Evolutionary conservation across 1,140 invertebrate genomes (phyloP).

Genomic region (Bombus sibiricus): DNA sequence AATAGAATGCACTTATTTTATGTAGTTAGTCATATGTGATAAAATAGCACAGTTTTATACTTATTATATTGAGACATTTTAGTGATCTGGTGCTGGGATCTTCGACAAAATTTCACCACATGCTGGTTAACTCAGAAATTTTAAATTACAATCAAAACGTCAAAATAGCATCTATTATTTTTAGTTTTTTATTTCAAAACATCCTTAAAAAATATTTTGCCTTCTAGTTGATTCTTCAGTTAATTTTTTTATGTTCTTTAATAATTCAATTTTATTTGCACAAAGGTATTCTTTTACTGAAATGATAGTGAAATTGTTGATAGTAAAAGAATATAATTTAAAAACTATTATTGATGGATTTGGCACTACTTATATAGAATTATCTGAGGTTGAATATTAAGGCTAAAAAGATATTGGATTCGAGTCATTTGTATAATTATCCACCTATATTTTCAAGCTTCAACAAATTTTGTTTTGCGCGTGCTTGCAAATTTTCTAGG

Average conservation of each 20-base stretch:
- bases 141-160: neutral
- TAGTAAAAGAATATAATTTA: neutral
- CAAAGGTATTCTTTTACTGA: neutral
- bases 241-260: no score
- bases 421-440: neutral
- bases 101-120: no score
- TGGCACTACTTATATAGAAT: neutral
- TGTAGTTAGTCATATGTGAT: no score
- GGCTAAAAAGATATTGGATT: neutral
- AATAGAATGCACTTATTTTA: no score
- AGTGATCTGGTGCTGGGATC: no score
- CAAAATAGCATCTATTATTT: neutral
- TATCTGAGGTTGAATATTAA: neutral
- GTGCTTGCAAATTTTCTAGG: neutral
- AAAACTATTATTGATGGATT: neutral
- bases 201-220: neutral
- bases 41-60: no score
- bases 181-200: neutral
- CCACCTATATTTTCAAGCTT: neutral
- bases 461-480: slow-evolving; percentile 8
- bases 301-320: neutral
- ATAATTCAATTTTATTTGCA: neutral
- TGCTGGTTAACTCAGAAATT: no score
- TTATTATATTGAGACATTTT: no score
- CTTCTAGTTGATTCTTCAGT: neutral